Conservation (phyloP, 2,888 invertebrate genomes). For the Drosophila prostipennis region DNA sequence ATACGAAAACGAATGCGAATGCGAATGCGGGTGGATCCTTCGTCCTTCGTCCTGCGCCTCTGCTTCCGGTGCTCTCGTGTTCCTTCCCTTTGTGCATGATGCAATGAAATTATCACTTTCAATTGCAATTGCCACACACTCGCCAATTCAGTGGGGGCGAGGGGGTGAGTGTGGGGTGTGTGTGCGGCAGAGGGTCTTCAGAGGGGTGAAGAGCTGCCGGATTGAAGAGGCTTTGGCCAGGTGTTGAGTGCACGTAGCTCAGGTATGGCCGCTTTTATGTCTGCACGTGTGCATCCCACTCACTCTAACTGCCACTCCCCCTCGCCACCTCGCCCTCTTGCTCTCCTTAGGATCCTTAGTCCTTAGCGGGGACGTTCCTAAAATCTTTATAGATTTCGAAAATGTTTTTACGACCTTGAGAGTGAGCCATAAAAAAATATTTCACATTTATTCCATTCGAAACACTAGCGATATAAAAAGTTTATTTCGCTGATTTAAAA, state of each 20-base stretch:
- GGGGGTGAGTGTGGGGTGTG: neutral
- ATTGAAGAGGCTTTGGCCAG: slow-evolving; percentile 38
- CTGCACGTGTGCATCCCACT: slow-evolving; percentile 32
- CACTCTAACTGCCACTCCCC: neutral
- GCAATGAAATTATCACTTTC: slow-evolving; percentile 72
- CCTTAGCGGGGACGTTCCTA: slow-evolving; percentile 7
- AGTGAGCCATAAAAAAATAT: slow-evolving; percentile 21
- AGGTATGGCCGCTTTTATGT: slow-evolving; percentile 45
- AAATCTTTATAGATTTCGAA: slow-evolving; percentile 12
- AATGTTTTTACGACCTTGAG: slow-evolving; percentile 5
- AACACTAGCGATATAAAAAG: neutral
- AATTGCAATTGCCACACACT: slow-evolving; percentile 58
- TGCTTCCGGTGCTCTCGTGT: neutral
- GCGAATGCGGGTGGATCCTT: slow-evolving; percentile 37
- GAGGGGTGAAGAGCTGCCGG: neutral
- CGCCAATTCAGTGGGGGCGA: slow-evolving; percentile 12
- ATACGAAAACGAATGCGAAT: slow-evolving; percentile 43
- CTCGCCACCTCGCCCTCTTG: neutral
- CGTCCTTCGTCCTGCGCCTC: slow-evolving; percentile 3
- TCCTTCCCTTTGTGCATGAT: slow-evolving; percentile 39
- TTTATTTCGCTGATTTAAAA: neutral
- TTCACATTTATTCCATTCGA: neutral
- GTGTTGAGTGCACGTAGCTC: slow-evolving; percentile 64
- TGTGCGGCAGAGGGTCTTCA: neutral
- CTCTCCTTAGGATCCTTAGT: neutral